Conservation (phyloP, 2,888 invertebrate genomes). For the Pammene aurita region DNA sequence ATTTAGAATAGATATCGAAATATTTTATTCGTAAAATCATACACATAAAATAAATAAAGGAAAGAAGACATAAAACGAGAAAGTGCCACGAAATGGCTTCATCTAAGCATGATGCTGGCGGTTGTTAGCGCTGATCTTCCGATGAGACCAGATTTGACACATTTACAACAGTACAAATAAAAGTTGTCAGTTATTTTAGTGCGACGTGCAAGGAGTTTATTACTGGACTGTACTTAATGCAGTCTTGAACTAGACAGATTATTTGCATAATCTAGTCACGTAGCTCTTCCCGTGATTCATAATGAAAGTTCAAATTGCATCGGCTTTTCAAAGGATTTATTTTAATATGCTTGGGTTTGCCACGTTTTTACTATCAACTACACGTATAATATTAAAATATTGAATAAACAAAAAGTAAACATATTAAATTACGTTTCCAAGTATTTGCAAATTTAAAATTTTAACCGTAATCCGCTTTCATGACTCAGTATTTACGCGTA, state of each 20-base stretch:
- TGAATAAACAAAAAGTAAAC: not conserved
- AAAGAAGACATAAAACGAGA: no score
- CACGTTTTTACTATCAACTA: not conserved
- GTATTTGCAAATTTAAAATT: not conserved
- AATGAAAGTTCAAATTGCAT: not conserved
- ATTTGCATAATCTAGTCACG: not conserved
- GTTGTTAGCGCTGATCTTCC: no score
- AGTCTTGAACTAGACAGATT: not conserved
- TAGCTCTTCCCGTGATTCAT: not conserved
- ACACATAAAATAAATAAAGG: no score
- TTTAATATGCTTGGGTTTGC: not conserved
- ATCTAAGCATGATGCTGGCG: no score
- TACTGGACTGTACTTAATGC: no score
- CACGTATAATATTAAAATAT: not conserved
- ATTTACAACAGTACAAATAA: no score
- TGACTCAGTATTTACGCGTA: slow-evolving; percentile 6
- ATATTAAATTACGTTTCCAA: not conserved
- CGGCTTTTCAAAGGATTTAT: not conserved
- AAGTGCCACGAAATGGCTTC: no score
- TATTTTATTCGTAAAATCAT: no score
- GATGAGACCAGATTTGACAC: no score
- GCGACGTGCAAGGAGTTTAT: no score
- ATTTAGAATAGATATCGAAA: no score
- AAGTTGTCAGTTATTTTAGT: no score
- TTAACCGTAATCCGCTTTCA: not conserved